Evolutionary conservation across 2,797 vertebrate genomes (phyloP).

Genomic region (Ambastaia sidthimunki): DNA sequence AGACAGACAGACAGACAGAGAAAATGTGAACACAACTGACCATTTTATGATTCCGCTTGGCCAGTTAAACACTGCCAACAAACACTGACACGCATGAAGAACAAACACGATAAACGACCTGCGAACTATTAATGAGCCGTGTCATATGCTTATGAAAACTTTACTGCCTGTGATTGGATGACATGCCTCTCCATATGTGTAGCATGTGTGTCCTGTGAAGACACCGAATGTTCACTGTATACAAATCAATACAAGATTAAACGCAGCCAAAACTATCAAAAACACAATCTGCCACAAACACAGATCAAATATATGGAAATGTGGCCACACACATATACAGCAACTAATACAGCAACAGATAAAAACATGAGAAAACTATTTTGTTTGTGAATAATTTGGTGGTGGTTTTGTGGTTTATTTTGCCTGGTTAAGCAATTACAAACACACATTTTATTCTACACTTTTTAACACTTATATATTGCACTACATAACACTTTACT

Average conservation of each 20-base stretch:
- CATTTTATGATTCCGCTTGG: slow-evolving; percentile 25
- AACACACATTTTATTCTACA: not conserved
- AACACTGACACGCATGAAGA: slow-evolving; percentile 9
- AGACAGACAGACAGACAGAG: not conserved
- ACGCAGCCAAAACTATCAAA: not conserved
- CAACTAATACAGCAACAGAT: not conserved
- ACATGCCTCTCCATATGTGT: slow-evolving; percentile 5
- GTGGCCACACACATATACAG: not conserved
- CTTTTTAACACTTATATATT: not conserved
- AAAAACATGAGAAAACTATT: not conserved
- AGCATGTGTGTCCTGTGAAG: not conserved
- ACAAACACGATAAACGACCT: slow-evolving; percentile 15
- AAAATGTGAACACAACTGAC: not conserved
- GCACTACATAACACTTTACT: not conserved
- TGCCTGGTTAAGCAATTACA: not conserved
- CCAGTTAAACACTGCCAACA: slow-evolving; percentile 38
- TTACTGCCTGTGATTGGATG: slow-evolving; percentile 13
- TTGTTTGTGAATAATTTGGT: too few relatives aligned
- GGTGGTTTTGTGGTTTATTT: too few relatives aligned
- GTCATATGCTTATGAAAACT: slow-evolving; percentile 40
- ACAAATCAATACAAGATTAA: not conserved
- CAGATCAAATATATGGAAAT: not conserved
- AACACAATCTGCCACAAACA: not conserved
- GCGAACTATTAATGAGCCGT: slow-evolving; percentile 36
- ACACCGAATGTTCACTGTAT: slow-evolving; percentile 1